Percentiles rank a stretch among this genome's conserved stretches.
phyloP scores from a whole-genome alignment of 1,140 invertebrate genomes.

The Danaus plexippus region DNA sequence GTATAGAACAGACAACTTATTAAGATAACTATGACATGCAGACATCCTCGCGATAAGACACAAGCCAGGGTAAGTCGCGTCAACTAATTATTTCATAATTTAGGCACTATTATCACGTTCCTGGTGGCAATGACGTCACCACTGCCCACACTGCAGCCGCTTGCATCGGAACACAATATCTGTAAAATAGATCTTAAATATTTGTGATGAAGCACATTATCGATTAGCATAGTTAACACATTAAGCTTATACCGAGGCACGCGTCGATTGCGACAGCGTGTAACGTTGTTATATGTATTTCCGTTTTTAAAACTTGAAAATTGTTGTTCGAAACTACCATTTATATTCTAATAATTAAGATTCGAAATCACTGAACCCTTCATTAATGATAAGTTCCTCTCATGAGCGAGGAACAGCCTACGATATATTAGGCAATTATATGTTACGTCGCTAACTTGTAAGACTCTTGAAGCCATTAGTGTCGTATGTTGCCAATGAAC shows the following conservation, averaged over 20 bases:
- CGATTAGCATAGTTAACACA: background rate
- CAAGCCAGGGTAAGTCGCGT: background rate
- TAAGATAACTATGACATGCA: too few species aligned
- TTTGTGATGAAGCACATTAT: too few species aligned
- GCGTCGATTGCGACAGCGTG: conserved; percentile 53
- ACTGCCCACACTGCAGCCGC: conserved; percentile 35
- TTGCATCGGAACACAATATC: background rate
- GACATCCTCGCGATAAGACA: too few species aligned
- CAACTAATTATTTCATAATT: conserved; percentile 29
- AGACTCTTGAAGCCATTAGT: conserved; percentile 13
- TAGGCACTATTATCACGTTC: conserved; percentile 23
- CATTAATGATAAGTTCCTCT: too few species aligned
- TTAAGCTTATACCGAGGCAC: conserved; percentile 40
- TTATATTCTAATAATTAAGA: too few species aligned
- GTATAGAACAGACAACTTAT: too few species aligned
- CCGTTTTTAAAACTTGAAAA: too few species aligned
- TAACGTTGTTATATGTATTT: conserved; percentile 16
- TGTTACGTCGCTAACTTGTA: conserved; percentile 28
- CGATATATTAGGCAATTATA: conserved; percentile 58
- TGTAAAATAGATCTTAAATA: too few species aligned
- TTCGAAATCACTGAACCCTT: too few species aligned
- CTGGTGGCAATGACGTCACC: conserved; percentile 39
- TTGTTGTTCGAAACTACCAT: too few species aligned
- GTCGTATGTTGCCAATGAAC: conserved; percentile 8
- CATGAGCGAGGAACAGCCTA: conserved; percentile 43